Evolutionary conservation across 2,888 invertebrate genomes (phyloP).

Genomic region (Tricholauxania praeusta): DNA sequence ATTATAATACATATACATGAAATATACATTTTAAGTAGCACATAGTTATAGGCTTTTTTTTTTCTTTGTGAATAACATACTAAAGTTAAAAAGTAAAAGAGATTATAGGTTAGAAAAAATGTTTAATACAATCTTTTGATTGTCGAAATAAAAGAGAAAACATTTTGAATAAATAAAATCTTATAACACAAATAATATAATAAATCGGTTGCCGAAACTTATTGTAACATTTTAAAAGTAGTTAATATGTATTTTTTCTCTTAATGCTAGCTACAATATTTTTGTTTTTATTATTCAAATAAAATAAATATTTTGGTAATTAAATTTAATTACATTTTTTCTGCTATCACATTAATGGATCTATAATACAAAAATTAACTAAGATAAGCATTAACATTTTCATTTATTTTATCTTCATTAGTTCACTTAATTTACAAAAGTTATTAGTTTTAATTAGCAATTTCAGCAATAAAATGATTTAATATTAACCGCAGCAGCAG

Average conservation of each 20-base stretch:
- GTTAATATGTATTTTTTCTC: not conserved
- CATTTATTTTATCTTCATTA: not conserved
- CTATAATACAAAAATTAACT: not conserved
- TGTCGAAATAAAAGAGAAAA: constrained; percentile 3
- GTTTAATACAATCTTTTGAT: constrained; percentile 23
- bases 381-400: constrained; percentile 1
- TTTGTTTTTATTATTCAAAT: constrained; percentile 28
- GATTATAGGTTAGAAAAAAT: constrained; percentile 50
- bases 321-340: not conserved
- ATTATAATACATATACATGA: constrained; percentile 19
- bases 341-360: not conserved
- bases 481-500: not conserved
- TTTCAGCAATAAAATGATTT: constrained; percentile 8
- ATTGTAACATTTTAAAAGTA: not conserved
- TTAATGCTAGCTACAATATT: not conserved
- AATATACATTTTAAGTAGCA: constrained; percentile 41
- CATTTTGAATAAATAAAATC: not conserved
- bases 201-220: constrained; percentile 1
- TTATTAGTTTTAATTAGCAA: constrained; percentile 12
- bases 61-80: constrained; percentile 31
- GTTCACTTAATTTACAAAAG: not conserved
- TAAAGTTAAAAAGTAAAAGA: constrained; percentile 41
- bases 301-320: not conserved
- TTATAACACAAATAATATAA: not conserved
- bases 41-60: constrained; percentile 31